Evolutionary conservation across 2,888 invertebrate species (phyloP).

Genomic region (Platynereis dumerilii): DNA sequence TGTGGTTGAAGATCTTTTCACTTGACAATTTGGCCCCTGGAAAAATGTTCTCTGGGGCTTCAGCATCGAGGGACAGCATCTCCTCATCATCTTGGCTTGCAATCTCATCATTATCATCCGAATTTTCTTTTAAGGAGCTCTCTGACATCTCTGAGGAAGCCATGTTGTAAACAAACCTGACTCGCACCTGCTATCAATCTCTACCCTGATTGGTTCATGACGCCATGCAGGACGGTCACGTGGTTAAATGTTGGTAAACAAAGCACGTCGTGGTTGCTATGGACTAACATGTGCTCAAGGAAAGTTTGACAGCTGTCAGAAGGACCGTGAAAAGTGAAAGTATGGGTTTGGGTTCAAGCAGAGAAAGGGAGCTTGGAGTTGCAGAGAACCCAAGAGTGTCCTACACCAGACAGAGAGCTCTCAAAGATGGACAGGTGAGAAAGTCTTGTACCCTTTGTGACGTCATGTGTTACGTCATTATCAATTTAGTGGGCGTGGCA

Average conservation of each 20-base stretch:
- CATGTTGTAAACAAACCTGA: constrained; percentile 25
- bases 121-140: constrained; percentile 16
- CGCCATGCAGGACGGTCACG: too few relatives aligned
- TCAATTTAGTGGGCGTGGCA: too few relatives aligned
- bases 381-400: constrained; percentile 20
- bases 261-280: too few relatives aligned
- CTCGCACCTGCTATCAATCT: constrained; percentile 5
- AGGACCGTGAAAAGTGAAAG: background rate
- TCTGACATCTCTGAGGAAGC: constrained; percentile 16
- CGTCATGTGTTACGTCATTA: background rate
- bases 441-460: background rate
- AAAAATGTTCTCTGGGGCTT: background rate
- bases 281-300: too few relatives aligned
- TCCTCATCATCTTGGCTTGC: background rate
- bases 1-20: background rate
- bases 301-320: too few relatives aligned
- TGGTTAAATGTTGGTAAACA: too few relatives aligned
- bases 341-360: constrained; percentile 23
- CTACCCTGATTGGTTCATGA: background rate
- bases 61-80: background rate
- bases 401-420: constrained; percentile 13
- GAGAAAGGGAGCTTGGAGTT: constrained; percentile 10
- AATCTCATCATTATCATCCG: background rate
- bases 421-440: constrained; percentile 22
- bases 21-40: background rate